phyloP scores from a whole-genome alignment of 92 coral and sea anemone species.

The Epizoanthus rinbou region DNA sequence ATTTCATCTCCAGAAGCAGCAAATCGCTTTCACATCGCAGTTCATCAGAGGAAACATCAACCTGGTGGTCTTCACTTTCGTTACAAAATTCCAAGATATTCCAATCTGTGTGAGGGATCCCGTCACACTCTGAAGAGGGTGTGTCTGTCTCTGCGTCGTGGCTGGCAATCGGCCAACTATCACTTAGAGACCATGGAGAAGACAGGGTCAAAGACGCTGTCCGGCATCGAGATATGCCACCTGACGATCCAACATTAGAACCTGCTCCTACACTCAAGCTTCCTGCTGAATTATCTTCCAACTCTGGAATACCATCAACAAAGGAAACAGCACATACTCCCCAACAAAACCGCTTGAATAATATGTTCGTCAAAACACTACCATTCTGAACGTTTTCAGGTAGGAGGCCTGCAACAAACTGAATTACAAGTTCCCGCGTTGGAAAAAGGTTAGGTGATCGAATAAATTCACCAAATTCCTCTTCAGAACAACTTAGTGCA shows the following conservation, averaged over 20 bases:
- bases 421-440: constrained; percentile 37
- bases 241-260: not conserved
- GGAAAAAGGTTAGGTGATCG: constrained; percentile 25
- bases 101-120: too few relatives aligned
- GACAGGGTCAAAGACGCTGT: too few relatives aligned
- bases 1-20: constrained; percentile 30
- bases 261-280: constrained; percentile 2
- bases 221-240: too few relatives aligned
- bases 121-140: not conserved
- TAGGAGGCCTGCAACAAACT: constrained; percentile 58
- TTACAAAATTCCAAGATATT: too few relatives aligned
- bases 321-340: not conserved
- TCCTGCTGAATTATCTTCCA: not conserved
- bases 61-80: not conserved
- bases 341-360: not conserved
- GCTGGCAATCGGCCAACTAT: not conserved
- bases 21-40: constrained; percentile 8
- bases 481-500: constrained; percentile 24
- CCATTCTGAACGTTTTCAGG: constrained; percentile 29
- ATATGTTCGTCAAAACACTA: not conserved
- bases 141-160: not conserved
- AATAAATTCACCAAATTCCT: constrained; percentile 48
- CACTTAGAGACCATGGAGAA: too few relatives aligned
- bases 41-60: not conserved
- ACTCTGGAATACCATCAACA: not conserved